These are phyloP conservation scores for Acanthiza pusilla DNA, from an alignment of 2,797 vertebrate species.

Conservation along the genomic window DNA sequence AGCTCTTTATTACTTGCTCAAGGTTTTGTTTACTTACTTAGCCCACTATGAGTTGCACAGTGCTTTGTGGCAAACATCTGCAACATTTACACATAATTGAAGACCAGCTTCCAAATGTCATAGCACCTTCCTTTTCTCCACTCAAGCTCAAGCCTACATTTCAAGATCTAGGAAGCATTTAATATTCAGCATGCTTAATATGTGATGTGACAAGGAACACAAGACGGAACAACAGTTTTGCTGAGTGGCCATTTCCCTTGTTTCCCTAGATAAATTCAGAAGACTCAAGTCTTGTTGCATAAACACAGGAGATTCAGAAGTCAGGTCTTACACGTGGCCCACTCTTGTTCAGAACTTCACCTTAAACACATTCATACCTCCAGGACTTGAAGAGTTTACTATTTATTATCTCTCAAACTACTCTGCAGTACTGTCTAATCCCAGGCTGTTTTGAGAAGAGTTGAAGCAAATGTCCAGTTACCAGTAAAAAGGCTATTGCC, in stretches of 20 bases:
- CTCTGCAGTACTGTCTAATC: background rate
- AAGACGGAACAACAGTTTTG: background rate
- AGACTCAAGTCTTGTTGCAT: background rate
- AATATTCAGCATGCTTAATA: background rate
- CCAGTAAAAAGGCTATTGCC: background rate
- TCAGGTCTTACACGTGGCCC: accelerated
- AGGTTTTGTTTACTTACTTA: background rate
- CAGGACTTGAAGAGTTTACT: background rate
- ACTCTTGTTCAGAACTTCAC: background rate
- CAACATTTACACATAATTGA: background rate
- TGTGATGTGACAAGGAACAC: background rate
- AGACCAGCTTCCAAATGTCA: background rate
- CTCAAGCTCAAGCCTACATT: background rate
- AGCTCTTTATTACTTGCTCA: background rate
- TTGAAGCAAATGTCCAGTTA: background rate
- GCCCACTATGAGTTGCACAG: background rate
- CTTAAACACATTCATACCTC: background rate
- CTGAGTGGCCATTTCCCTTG: background rate
- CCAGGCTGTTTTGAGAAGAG: background rate
- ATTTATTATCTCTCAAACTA: background rate
- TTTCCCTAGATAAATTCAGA: background rate
- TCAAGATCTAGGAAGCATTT: background rate
- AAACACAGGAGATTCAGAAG: background rate
- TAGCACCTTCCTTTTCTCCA: background rate
- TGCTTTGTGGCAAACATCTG: background rate